phyloP scores from a whole-genome alignment of 53 echinoderm and acorn worm genomes.

The Henricia sp. region DNA sequence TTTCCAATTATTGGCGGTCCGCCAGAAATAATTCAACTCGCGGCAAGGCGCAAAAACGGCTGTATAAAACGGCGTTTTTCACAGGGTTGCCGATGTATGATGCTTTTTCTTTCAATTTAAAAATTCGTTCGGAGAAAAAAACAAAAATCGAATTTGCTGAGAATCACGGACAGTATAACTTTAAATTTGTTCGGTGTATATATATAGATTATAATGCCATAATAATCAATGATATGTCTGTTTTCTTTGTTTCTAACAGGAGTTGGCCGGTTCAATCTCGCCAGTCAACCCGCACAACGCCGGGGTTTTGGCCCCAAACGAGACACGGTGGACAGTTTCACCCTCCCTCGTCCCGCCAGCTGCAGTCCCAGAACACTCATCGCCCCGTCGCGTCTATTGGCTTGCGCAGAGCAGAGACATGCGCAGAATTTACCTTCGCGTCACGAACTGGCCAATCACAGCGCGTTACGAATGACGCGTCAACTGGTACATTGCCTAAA shows the following conservation, averaged over 20 bases:
- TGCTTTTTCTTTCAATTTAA: too few species aligned
- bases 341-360: slow-evolving; percentile 23
- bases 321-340: not conserved
- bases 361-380: slow-evolving; percentile 39
- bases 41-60: too few species aligned
- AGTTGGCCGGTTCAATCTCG: slow-evolving; percentile 47
- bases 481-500: slow-evolving; percentile 22
- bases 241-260: slow-evolving; percentile 1
- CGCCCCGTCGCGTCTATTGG: slow-evolving; percentile 4
- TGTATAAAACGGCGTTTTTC: too few species aligned
- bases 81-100: too few species aligned
- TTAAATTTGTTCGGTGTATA: too few species aligned
- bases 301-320: slow-evolving; percentile 9
- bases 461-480: not conserved
- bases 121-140: too few species aligned
- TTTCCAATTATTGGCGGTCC: too few species aligned
- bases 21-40: too few species aligned
- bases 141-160: too few species aligned
- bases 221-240: not conserved
- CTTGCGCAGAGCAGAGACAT: slow-evolving; percentile 19
- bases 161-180: too few species aligned
- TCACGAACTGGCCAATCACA: not conserved
- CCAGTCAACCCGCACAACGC: slow-evolving; percentile 11
- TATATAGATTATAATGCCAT: too few species aligned
- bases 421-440: slow-evolving; percentile 18